phyloP scores from a whole-genome alignment of 2,888 invertebrate genomes.

The Patella depressa region DNA sequence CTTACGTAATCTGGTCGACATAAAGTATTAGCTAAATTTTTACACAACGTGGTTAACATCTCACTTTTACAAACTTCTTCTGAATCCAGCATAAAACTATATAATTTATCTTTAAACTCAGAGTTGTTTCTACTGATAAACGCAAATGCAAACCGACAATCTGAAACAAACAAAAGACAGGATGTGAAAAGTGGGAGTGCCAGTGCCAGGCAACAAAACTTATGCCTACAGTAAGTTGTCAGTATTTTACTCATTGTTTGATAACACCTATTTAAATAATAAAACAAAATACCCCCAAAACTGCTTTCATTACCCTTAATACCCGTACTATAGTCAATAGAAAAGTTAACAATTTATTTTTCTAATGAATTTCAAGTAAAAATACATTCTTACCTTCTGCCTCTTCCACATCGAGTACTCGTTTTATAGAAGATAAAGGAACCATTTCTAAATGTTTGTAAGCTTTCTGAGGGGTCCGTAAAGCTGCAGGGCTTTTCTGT shows the following conservation, averaged over 20 bases:
- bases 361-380: neutral
- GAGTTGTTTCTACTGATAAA: conserved; percentile 88
- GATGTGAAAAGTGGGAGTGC: neutral
- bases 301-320: neutral
- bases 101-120: conserved; percentile 88
- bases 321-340: neutral
- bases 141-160: conserved; percentile 91
- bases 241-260: no score
- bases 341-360: neutral
- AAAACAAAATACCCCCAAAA: no score
- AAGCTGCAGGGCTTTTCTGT: conserved; percentile 78
- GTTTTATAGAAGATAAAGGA: conserved; percentile 88
- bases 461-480: conserved; percentile 77
- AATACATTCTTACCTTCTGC: conserved; percentile 78
- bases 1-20: conserved; percentile 93
- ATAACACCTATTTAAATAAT: no score
- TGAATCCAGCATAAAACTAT: conserved; percentile 88
- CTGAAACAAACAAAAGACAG: conserved; percentile 71
- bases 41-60: conserved; percentile 86
- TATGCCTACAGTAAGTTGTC: neutral
- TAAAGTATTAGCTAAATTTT: conserved; percentile 92
- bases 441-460: conserved; percentile 93
- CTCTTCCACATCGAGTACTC: conserved; percentile 91
- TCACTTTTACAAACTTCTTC: conserved; percentile 84
- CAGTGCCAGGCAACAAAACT: neutral